These are phyloP conservation scores for Craniophora ligustri DNA, from an alignment of 2,888 invertebrate genomes.

Conservation along the genomic window DNA sequence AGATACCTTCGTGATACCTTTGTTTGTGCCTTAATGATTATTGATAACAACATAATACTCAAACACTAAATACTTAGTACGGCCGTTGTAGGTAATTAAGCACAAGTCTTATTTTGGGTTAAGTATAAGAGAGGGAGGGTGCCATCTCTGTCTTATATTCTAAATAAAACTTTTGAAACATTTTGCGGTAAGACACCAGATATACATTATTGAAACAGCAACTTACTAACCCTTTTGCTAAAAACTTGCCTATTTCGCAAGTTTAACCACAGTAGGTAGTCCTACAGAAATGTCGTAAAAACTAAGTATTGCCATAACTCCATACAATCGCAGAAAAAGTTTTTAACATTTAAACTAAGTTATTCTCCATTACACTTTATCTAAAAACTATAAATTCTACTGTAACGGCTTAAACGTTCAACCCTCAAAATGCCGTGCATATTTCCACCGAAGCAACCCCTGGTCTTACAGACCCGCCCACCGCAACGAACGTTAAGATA, in stretches of 20 bases:
- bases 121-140: too few species aligned
- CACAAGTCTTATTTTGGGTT: too few species aligned
- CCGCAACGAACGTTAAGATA: constrained; percentile 79
- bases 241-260: constrained; percentile 10
- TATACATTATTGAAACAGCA: background rate
- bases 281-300: constrained; percentile 35
- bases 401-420: constrained; percentile 75
- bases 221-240: background rate
- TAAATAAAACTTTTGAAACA: too few species aligned
- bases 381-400: constrained; percentile 83
- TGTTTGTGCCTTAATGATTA: too few species aligned
- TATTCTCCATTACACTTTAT: constrained; percentile 80
- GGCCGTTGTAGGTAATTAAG: too few species aligned
- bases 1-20: too few species aligned
- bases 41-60: too few species aligned
- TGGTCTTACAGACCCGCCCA: constrained; percentile 72
- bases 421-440: constrained; percentile 76
- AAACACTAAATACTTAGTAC: too few species aligned
- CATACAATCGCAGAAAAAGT: constrained; percentile 57
- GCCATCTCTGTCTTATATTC: too few species aligned
- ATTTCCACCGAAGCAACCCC: constrained; percentile 66
- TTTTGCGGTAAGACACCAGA: too few species aligned
- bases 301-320: constrained; percentile 44
- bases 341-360: constrained; percentile 64
- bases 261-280: constrained; percentile 19